Evolutionary conservation across 2,888 invertebrate species (phyloP).

Genomic region (Allophyes oxyacanthae): DNA sequence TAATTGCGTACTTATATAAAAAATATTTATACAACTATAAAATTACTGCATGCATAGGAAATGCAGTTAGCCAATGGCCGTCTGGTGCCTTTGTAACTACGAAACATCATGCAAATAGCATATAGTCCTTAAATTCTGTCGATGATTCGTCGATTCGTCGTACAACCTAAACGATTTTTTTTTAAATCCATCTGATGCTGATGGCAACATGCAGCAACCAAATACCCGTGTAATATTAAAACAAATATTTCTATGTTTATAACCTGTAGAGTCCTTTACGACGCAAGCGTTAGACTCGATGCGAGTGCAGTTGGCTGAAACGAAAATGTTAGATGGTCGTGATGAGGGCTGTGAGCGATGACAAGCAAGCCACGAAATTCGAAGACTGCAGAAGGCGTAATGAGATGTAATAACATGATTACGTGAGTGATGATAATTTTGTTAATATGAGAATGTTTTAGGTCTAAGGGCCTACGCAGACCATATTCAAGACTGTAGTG

Average conservation of each 20-base stretch:
- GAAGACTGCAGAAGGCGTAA: constrained; percentile 30
- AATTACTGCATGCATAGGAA: constrained; percentile 23
- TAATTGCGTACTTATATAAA: too few species aligned
- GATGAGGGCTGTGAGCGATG: constrained; percentile 58
- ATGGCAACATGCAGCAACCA: constrained; percentile 61
- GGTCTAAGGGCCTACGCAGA: too few species aligned
- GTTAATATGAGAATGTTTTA: constrained; percentile 4
- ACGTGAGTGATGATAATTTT: constrained; percentile 6
- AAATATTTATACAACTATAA: not conserved
- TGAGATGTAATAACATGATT: constrained; percentile 18
- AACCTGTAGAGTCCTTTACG: constrained; percentile 75
- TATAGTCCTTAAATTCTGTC: constrained; percentile 3
- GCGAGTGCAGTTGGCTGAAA: constrained; percentile 77
- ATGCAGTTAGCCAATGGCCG: constrained; percentile 1
- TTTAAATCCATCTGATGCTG: constrained; percentile 13
- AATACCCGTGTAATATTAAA: constrained; percentile 61
- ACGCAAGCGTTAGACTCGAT: constrained; percentile 73
- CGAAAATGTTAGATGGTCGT: constrained; percentile 70
- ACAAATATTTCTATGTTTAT: constrained; percentile 57
- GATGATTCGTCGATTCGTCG: constrained; percentile 5
- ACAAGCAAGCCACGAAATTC: constrained; percentile 62
- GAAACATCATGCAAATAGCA: constrained; percentile 24
- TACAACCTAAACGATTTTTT: not conserved
- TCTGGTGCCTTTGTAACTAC: constrained; percentile 14
- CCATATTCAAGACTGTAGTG: too few species aligned